Conservation (phyloP, 2,797 vertebrate species). For the Strix occidentalis region DNA sequence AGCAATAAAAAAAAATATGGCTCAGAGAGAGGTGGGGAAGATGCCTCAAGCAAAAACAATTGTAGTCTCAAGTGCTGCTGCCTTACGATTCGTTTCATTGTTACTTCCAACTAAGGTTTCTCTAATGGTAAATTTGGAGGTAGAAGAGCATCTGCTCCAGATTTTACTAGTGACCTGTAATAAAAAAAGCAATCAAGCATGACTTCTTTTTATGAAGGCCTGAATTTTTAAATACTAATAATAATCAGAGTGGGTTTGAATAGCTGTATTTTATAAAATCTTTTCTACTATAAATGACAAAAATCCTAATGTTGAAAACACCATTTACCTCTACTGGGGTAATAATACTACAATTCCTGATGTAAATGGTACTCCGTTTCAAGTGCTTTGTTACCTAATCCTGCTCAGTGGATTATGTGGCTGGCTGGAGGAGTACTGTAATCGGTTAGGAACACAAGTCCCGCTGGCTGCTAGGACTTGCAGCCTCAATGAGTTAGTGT, state of each 20-base stretch:
- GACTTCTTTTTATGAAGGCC: neutral
- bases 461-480: neutral
- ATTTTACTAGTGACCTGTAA: neutral
- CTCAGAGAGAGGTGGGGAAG: neutral
- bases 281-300: neutral
- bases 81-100: neutral
- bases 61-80: neutral
- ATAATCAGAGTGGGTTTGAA: neutral
- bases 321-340: neutral
- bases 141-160: neutral
- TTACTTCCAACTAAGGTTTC: neutral
- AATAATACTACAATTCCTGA: neutral
- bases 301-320: neutral
- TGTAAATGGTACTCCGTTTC: neutral
- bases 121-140: neutral
- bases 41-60: neutral
- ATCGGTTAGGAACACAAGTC: neutral
- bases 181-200: neutral
- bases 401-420: neutral
- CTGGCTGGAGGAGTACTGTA: slow-evolving; percentile 11
- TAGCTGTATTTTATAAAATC: neutral
- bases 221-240: neutral
- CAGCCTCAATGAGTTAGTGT: slow-evolving; percentile 51
- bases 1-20: neutral
- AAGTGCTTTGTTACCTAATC: slow-evolving; percentile 23